These are phyloP conservation scores for Tonatia bakeri DNA, from an alignment of 2,113 vertebrate species.

Conservation along the genomic window DNA sequence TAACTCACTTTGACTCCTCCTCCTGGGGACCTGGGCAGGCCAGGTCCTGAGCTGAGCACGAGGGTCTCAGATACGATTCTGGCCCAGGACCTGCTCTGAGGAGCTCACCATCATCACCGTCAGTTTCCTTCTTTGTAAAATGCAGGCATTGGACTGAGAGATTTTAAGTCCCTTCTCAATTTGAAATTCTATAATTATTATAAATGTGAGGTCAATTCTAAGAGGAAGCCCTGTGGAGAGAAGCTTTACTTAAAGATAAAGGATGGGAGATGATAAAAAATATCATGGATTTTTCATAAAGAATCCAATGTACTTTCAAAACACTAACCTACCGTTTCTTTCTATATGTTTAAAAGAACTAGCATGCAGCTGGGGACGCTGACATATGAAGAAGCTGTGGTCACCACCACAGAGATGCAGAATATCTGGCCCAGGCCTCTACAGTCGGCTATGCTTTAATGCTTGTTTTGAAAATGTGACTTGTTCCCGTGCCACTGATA, in stretches of 20 bases:
- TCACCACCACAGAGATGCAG: neutral
- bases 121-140: neutral
- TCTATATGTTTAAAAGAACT: neutral
- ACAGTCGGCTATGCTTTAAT: neutral
- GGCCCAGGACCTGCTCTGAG: neutral
- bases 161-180: neutral
- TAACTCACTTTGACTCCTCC: neutral
- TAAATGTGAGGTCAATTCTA: neutral
- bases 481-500: neutral
- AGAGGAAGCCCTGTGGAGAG: neutral
- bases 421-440: neutral
- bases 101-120: neutral
- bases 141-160: neutral
- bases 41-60: neutral
- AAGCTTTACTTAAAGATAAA: neutral
- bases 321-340: neutral
- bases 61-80: neutral
- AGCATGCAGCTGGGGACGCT: neutral
- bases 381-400: neutral
- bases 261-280: neutral
- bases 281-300: neutral
- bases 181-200: neutral
- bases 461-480: neutral
- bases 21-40: neutral
- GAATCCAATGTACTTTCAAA: neutral